These are phyloP conservation scores for Tolmerus cingulatus DNA, from an alignment of 2,888 invertebrate genomes.

Conservation along the genomic window DNA sequence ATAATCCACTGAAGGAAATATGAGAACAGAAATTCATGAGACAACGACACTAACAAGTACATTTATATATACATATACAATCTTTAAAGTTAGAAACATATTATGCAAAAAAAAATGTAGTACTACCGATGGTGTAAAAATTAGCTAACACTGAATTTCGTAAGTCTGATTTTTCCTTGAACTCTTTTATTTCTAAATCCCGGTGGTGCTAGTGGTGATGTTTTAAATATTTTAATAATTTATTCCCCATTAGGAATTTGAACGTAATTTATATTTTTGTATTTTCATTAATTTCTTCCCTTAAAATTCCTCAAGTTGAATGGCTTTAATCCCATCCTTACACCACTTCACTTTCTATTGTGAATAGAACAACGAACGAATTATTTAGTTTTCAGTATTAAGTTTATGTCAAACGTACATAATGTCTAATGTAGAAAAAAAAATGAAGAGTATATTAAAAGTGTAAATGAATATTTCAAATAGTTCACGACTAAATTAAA, in stretches of 20 bases:
- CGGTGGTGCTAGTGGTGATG: not conserved
- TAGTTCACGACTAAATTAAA: not conserved
- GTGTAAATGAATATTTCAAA: constrained; percentile 2
- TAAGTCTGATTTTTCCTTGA: not conserved
- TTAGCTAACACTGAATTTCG: not conserved
- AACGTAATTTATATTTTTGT: not conserved
- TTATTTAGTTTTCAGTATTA: not conserved
- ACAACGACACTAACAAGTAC: constrained; percentile 50
- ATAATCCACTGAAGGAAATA: not conserved
- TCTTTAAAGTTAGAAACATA: not conserved
- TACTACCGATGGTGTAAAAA: not conserved
- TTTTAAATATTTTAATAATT: not conserved
- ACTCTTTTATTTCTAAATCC: not conserved
- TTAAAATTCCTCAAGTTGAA: not conserved
- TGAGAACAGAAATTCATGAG: constrained; percentile 47
- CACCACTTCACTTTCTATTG: not conserved
- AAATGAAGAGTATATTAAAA: not conserved
- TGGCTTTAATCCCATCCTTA: not conserved
- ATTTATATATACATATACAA: constrained; percentile 44
- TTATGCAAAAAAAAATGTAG: not conserved
- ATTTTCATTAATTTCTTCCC: not conserved
- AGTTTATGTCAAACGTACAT: not conserved
- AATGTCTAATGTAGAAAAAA: not conserved
- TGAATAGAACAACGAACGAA: constrained; percentile 31
- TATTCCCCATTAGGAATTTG: not conserved